Percentiles rank a stretch among this genome's conserved stretches.
Evolutionary conservation across 2,888 invertebrate genomes (phyloP).

Genomic region (Merodon equestris): DNA sequence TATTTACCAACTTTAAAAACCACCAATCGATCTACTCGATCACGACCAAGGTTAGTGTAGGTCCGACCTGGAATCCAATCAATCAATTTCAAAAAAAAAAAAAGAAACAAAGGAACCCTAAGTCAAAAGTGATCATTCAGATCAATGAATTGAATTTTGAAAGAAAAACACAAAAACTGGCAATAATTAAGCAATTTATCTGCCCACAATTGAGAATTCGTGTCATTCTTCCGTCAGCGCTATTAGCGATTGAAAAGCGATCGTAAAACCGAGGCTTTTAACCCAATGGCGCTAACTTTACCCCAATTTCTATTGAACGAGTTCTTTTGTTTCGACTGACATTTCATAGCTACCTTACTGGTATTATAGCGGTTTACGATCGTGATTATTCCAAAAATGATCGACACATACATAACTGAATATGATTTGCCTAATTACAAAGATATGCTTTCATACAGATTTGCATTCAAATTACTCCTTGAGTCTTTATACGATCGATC

Average conservation of each 20-base stretch:
- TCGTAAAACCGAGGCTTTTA: constrained; percentile 42
- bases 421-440: constrained; percentile 41
- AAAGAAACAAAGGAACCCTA: constrained; percentile 19
- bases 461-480: constrained; percentile 48
- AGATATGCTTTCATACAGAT: constrained; percentile 15
- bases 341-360: constrained; percentile 47
- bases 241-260: constrained; percentile 17
- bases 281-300: constrained; percentile 38
- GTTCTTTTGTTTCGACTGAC: constrained; percentile 31
- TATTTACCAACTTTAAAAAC: neutral
- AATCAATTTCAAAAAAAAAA: constrained; percentile 23
- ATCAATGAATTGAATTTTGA: neutral
- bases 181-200: constrained; percentile 39
- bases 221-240: too few relatives aligned
- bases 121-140: constrained; percentile 1
- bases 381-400: constrained; percentile 29
- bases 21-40: constrained; percentile 32
- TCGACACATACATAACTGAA: constrained; percentile 25
- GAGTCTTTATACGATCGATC: constrained; percentile 17
- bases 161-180: neutral
- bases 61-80: constrained; percentile 13
- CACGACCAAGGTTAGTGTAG: constrained; percentile 34
- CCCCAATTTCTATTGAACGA: neutral
- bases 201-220: constrained; percentile 1
- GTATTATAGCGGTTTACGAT: constrained; percentile 49